Percentiles rank a stretch among this genome's conserved stretches.
Evolutionary conservation across 2,113 vertebrate genomes (phyloP).

Genomic region (Plectropomus leopardus): DNA sequence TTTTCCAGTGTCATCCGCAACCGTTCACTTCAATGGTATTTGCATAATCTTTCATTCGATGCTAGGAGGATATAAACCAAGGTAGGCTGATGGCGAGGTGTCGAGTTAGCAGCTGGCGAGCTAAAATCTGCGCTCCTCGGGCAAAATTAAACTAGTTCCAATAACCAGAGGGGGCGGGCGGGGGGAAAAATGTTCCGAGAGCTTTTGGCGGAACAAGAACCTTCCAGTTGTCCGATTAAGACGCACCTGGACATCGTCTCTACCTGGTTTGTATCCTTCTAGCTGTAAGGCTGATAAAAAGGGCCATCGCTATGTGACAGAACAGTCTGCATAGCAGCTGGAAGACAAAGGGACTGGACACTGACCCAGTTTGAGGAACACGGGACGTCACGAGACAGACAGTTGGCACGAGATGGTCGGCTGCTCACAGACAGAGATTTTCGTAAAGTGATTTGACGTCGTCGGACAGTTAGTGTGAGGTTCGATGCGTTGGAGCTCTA

Average conservation of each 20-base stretch:
- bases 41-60: slow-evolving; percentile 91
- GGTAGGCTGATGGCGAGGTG: slow-evolving; percentile 62
- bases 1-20: slow-evolving; percentile 96
- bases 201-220: slow-evolving; percentile 43
- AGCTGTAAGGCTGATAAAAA: slow-evolving; percentile 93
- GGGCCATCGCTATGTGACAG: slow-evolving; percentile 90
- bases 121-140: slow-evolving; percentile 48
- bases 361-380: slow-evolving; percentile 82
- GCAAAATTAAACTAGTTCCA: slow-evolving; percentile 32
- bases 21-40: slow-evolving; percentile 90
- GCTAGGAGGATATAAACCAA: slow-evolving; percentile 79
- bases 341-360: slow-evolving; percentile 91
- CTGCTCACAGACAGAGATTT: slow-evolving; percentile 64
- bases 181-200: slow-evolving; percentile 5
- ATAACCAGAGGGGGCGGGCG: neutral
- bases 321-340: slow-evolving; percentile 86
- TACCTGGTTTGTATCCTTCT: slow-evolving; percentile 84
- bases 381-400: slow-evolving; percentile 76
- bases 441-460: slow-evolving; percentile 64
- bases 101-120: slow-evolving; percentile 55
- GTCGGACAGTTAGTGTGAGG: slow-evolving; percentile 80
- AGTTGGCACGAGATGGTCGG: slow-evolving; percentile 83
- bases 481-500: slow-evolving; percentile 68
- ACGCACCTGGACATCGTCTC: slow-evolving; percentile 53
- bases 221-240: slow-evolving; percentile 61